Conservation (phyloP, 2,888 invertebrate genomes). For the Sesamia inferens region DNA sequence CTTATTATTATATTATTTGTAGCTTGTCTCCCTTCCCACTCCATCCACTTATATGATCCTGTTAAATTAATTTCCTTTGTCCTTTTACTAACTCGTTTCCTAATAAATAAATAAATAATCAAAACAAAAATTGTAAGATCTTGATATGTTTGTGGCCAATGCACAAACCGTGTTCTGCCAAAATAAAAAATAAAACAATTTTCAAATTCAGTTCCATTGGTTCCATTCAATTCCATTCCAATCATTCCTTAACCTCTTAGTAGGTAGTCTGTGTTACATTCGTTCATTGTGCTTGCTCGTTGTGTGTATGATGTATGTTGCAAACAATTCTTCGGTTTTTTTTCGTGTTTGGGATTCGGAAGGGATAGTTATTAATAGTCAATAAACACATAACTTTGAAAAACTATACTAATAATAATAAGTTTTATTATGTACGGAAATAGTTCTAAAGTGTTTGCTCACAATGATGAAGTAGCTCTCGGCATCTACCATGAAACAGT, state of each 20-base stretch:
- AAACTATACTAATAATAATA: constrained; percentile 4
- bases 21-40: too few species aligned
- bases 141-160: too few species aligned
- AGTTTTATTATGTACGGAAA: constrained; percentile 41
- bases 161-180: too few species aligned
- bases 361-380: neutral
- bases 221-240: too few species aligned
- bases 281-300: neutral
- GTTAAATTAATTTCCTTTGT: too few species aligned
- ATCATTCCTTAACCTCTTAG: neutral
- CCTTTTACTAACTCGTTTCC: too few species aligned
- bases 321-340: constrained; percentile 6
- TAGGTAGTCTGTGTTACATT: neutral
- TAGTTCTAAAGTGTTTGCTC: constrained; percentile 24
- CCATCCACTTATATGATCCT: too few species aligned
- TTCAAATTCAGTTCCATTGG: neutral
- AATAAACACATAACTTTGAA: neutral
- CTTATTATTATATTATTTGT: too few species aligned
- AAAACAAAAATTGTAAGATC: too few species aligned
- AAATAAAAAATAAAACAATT: neutral
- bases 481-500: constrained; percentile 51
- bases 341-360: constrained; percentile 1
- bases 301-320: neutral
- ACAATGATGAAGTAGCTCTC: constrained; percentile 29
- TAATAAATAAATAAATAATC: too few species aligned